Base-by-base conservation (phyloP, 2,888 invertebrate species). In the Hypselothyrea guttata region DNA sequence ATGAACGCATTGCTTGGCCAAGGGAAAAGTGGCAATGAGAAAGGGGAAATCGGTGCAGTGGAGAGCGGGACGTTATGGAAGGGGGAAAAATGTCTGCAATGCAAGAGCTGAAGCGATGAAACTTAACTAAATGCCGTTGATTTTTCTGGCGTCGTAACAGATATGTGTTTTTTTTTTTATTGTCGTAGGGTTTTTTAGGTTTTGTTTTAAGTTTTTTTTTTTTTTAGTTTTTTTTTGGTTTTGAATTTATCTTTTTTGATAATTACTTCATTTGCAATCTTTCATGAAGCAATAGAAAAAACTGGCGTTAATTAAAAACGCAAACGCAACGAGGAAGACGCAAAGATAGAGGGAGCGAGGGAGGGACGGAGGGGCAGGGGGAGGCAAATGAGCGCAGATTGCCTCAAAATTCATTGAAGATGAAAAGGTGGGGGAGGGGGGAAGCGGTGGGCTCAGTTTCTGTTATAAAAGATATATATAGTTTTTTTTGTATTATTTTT, bases 241-340 rank as follows among this genome's bases (percentile, higher is more conserved):
- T n/a, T n/a, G n/a, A 30, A 52, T 47, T 47, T 49, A 57, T 16
- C 38, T 53, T 60, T 46, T 64, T 72, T 64, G 55, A 73, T 79
- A 79, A 84, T 79, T 79, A 79, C 78, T 79, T 76, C 70, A 79
- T 79, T 78, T 86, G 78, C 84, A 86, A 79, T 81, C 77, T 84
- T 71, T 77, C 56, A 62, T 84, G 82, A 62, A 59, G 86, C 86
- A 79, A 79, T 84, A 81, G 84, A 81, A 69, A 58, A 61, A 77
- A 62, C 52, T 66, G 40, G 56, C 82, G 86, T 84, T 86, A 79
- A 79, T 79, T 79, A 84, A 86, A 86, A 84, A 73, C 77, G 84
- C 84, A 86, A 84, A 64, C 65, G 75, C 75, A 55, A 42, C 13
- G 33, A 15, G 11, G 8, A 30, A 34, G 8, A 46, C 16, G 34